Evolutionary conservation across 2,797 vertebrate genomes (phyloP).

Genomic region (Pseudocheirus occidentalis): DNA sequence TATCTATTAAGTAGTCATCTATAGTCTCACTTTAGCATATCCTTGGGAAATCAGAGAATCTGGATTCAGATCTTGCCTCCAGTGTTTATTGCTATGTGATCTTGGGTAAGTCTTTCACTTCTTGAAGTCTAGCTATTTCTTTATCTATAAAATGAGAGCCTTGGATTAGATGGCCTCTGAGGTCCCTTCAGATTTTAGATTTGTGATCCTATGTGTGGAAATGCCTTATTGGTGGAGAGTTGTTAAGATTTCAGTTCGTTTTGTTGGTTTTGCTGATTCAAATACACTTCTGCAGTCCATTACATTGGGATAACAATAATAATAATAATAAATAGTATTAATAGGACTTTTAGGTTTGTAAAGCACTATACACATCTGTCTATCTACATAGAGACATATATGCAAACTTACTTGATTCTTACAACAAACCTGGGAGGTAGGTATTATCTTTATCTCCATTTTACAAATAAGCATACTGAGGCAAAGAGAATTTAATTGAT

Average conservation of each 20-base stretch:
- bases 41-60: background rate
- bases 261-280: background rate
- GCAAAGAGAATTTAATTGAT: no score
- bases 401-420: background rate
- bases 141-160: background rate
- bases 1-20: background rate
- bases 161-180: background rate
- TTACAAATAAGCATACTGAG: no score
- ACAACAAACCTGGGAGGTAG: no score
- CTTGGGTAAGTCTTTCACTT: background rate
- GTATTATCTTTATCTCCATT: no score
- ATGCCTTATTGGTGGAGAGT: background rate
- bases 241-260: background rate
- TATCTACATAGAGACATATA: background rate
- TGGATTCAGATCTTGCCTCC: background rate
- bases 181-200: background rate
- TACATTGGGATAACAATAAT: background rate
- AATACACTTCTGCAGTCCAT: background rate
- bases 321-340: background rate
- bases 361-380: background rate
- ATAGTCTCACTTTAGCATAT: background rate
- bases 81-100: background rate
- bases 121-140: background rate
- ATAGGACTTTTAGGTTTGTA: background rate
- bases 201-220: background rate